phyloP scores from a whole-genome alignment of 2,888 invertebrate species.

The Blastobasis adustella region DNA sequence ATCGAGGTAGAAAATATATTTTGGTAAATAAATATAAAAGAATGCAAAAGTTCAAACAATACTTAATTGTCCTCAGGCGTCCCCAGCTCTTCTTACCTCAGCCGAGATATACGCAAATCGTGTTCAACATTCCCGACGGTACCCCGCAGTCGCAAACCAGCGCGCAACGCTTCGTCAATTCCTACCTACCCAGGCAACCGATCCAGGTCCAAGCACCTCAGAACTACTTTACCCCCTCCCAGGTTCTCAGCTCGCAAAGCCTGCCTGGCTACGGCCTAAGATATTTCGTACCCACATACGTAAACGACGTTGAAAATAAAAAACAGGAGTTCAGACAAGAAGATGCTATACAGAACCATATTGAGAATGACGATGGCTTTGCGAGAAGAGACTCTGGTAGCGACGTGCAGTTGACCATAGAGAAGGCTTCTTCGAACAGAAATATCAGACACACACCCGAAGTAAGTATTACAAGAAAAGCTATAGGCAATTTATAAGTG shows the following conservation, averaged over 20 bases:
- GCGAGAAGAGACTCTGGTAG: slow-evolving; percentile 33
- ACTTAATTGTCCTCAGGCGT: slow-evolving; percentile 34
- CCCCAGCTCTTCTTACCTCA: slow-evolving; percentile 57
- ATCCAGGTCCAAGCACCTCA: slow-evolving; percentile 24
- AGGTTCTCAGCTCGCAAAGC: slow-evolving; percentile 51
- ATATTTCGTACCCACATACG: slow-evolving; percentile 52
- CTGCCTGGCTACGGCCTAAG: slow-evolving; percentile 57
- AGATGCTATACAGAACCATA: slow-evolving; percentile 48
- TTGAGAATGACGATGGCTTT: slow-evolving; percentile 44
- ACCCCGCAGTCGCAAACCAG: slow-evolving; percentile 37
- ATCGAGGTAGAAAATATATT: too few relatives aligned
- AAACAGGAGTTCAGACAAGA: slow-evolving; percentile 38
- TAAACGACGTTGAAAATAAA: slow-evolving; percentile 27
- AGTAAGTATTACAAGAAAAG: slow-evolving; percentile 28
- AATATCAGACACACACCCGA: slow-evolving; percentile 40
- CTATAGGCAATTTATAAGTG: not conserved
- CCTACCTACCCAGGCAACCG: slow-evolving; percentile 33
- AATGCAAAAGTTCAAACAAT: too few relatives aligned
- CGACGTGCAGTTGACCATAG: slow-evolving; percentile 56
- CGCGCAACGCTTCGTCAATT: slow-evolving; percentile 59
- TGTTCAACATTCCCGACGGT: slow-evolving; percentile 34
- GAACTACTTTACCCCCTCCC: slow-evolving; percentile 42
- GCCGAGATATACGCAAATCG: slow-evolving; percentile 55
- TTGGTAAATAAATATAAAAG: too few relatives aligned
- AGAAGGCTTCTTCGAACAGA: slow-evolving; percentile 51